Percentiles rank a stretch among this genome's conserved stretches.
Conservation (phyloP, 2,888 invertebrate species). For the Argynnis bischoffii region DNA sequence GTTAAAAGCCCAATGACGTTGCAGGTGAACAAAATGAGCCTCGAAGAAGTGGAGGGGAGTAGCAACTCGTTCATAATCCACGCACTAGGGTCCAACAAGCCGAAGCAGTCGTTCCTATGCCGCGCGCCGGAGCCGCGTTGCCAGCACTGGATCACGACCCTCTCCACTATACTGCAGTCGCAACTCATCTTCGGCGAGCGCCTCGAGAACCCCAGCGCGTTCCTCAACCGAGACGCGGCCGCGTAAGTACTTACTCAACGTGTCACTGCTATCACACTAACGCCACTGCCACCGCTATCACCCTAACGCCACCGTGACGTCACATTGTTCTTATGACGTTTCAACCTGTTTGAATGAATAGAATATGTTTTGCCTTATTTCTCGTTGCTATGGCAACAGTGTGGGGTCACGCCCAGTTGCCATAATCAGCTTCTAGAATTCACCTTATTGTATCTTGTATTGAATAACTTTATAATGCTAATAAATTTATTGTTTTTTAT, state of each 20-base stretch:
- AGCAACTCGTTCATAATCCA: constrained; percentile 73
- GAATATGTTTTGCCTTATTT: not conserved
- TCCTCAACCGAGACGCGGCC: constrained; percentile 62
- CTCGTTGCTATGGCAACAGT: not conserved
- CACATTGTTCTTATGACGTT: constrained; percentile 9
- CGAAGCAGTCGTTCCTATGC: constrained; percentile 89
- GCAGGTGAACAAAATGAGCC: constrained; percentile 97
- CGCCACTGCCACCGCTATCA: constrained; percentile 4
- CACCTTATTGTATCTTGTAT: not conserved
- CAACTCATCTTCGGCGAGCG: constrained; percentile 97
- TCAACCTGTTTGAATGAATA: no score
- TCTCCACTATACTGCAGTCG: constrained; percentile 93
- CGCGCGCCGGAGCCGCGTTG: constrained; percentile 88
- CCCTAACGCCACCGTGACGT: not conserved
- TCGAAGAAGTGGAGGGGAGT: constrained; percentile 82
- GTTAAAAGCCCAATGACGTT: not conserved
- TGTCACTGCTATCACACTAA: not conserved
- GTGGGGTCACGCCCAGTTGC: constrained; percentile 7
- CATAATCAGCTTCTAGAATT: constrained; percentile 4
- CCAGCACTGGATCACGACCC: constrained; percentile 92
- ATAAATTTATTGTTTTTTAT: not conserved
- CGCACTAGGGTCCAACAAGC: constrained; percentile 90
- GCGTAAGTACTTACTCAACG: constrained; percentile 59
- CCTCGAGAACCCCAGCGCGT: constrained; percentile 94
- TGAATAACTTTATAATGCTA: constrained; percentile 2